Evolutionary conservation across 2,888 invertebrate species (phyloP).

Genomic region (Tromatobia lineatoria): DNA sequence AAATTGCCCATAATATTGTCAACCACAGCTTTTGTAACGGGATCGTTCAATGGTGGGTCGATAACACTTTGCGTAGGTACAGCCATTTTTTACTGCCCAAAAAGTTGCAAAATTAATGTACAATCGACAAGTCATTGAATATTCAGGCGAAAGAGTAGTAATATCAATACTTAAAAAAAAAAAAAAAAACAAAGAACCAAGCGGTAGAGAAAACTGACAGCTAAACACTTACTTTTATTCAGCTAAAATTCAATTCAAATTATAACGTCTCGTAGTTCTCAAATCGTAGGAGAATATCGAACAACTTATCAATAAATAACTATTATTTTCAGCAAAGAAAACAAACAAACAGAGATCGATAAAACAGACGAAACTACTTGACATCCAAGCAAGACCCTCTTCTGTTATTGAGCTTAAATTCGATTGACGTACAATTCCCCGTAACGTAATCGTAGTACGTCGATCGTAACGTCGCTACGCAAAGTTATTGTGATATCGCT

Average conservation of each 20-base stretch:
- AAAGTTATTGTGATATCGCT: constrained; percentile 26
- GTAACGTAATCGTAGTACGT: constrained; percentile 5
- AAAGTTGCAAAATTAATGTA: no score
- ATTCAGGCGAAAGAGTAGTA: no score
- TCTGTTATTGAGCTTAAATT: neutral
- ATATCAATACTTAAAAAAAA: neutral
- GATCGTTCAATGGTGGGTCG: constrained; percentile 80
- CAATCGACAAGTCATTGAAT: no score
- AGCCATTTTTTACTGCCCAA: constrained; percentile 71
- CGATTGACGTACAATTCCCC: neutral
- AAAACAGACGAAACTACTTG: neutral
- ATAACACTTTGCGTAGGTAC: constrained; percentile 74
- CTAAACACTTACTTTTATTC: no score
- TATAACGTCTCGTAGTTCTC: no score
- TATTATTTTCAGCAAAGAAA: neutral
- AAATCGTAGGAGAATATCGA: no score
- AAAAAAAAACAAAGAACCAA: neutral
- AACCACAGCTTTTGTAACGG: constrained; percentile 85
- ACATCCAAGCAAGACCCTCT: neutral
- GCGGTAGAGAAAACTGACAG: no score
- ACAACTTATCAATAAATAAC: neutral
- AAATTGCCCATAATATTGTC: constrained; percentile 86
- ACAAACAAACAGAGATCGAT: constrained; percentile 4
- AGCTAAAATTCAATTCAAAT: no score
- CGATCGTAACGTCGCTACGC: neutral